Conservation (phyloP, 1,140 invertebrate species). For the Lineus longissimus region DNA sequence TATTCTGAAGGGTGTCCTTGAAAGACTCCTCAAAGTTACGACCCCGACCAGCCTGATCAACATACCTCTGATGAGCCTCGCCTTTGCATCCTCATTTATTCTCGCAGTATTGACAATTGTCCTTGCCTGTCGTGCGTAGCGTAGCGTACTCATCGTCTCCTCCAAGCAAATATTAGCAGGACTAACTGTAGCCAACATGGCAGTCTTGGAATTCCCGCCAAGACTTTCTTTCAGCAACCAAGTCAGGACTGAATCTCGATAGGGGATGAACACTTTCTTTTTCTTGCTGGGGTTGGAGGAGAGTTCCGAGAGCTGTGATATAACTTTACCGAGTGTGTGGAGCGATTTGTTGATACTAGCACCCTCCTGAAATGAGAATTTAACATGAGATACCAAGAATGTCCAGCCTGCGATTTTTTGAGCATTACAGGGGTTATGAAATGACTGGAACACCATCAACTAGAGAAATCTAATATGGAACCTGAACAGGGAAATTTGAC, state of each 20-base stretch:
- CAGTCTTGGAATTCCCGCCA: constrained; percentile 91
- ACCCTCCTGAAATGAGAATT: constrained; percentile 63
- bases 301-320: constrained; percentile 62
- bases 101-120: constrained; percentile 49
- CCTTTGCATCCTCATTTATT: constrained; percentile 73
- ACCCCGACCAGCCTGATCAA: too few species aligned
- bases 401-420: not conserved
- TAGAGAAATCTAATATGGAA: too few species aligned
- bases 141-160: constrained; percentile 76
- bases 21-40: too few species aligned
- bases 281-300: constrained; percentile 45
- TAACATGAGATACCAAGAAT: not conserved
- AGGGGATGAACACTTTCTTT: constrained; percentile 70
- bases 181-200: constrained; percentile 76
- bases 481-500: not conserved
- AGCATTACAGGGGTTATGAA: too few species aligned
- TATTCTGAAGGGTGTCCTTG: too few species aligned
- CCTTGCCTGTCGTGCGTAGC: constrained; percentile 59
- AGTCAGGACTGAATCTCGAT: constrained; percentile 85
- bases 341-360: constrained; percentile 75
- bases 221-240: constrained; percentile 88
- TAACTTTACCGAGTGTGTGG: constrained; percentile 79
- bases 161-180: constrained; percentile 75
- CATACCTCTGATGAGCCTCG: constrained; percentile 85
- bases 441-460: too few species aligned